Conservation (phyloP, 2,113 vertebrate species). For the Melanerpes formicivorus region DNA sequence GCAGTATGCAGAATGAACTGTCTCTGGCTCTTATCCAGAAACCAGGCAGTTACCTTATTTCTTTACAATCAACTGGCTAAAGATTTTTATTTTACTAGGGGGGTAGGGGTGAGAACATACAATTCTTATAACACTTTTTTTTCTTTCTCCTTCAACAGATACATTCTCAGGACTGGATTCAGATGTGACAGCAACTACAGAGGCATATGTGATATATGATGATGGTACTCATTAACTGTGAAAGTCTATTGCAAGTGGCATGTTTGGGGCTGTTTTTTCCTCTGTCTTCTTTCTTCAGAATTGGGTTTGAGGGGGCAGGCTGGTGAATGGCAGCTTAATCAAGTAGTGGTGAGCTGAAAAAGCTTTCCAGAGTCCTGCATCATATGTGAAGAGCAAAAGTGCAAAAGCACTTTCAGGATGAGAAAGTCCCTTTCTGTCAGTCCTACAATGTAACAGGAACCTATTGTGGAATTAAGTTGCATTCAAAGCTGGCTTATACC, state of each 20-base stretch:
- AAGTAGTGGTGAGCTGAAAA: neutral
- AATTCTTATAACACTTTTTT: neutral
- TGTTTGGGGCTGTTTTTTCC: neutral
- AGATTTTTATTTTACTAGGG: neutral
- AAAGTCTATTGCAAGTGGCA: neutral
- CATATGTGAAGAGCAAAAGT: neutral
- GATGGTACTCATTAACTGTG: constrained; percentile 80
- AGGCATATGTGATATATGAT: constrained; percentile 77
- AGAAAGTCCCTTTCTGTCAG: neutral
- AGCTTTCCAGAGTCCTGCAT: neutral
- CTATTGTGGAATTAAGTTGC: neutral
- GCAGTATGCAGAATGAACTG: accelerated
- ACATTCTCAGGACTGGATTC: constrained; percentile 85
- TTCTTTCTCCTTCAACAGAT: constrained; percentile 77
- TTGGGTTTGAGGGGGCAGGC: neutral
- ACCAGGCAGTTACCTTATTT: neutral
- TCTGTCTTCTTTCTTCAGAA: neutral
- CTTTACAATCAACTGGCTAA: neutral
- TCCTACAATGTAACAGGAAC: neutral
- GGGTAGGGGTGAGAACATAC: neutral
- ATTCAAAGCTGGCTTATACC: neutral
- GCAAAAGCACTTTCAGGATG: neutral
- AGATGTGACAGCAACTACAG: constrained; percentile 76
- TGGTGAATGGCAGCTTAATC: neutral
- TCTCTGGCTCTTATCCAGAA: neutral